These are phyloP conservation scores for Lypha dubia DNA, from an alignment of 2,888 invertebrate species.

Conservation along the genomic window DNA sequence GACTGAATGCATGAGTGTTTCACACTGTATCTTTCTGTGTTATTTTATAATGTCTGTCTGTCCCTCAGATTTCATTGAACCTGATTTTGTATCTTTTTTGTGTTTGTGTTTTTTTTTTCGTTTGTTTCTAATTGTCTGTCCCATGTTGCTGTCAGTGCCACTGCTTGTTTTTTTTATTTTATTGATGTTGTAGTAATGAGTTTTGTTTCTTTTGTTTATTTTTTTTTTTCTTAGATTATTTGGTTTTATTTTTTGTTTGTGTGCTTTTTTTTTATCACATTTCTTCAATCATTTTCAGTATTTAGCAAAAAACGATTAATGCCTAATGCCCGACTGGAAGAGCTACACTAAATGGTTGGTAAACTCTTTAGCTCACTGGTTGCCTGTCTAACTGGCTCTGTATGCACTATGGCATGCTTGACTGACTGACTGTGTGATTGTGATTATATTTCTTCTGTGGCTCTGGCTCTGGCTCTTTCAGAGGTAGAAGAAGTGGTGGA, in stretches of 20 bases:
- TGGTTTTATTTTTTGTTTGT: constrained; percentile 36
- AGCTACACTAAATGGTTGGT: constrained; percentile 33
- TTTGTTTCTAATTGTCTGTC: constrained; percentile 18
- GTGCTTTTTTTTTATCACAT: constrained; percentile 50
- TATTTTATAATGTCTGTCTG: constrained; percentile 35
- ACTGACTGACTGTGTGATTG: constrained; percentile 28
- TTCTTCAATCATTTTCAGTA: constrained; percentile 68
- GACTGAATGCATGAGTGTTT: not conserved
- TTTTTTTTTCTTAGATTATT: constrained; percentile 60
- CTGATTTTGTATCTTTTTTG: constrained; percentile 62
- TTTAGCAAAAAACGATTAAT: constrained; percentile 70
- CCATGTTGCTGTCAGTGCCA: constrained; percentile 19
- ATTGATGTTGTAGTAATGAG: constrained; percentile 43
- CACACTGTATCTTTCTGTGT: not conserved
- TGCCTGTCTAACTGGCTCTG: constrained; percentile 8
- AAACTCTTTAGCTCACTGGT: constrained; percentile 3
- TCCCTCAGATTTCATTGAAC: constrained; percentile 68
- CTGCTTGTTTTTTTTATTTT: constrained; percentile 1
- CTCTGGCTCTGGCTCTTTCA: constrained; percentile 15
- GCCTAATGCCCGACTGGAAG: constrained; percentile 64
- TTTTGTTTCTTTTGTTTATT: constrained; percentile 56
- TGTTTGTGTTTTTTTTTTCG: constrained; percentile 9
- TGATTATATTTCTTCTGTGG: constrained; percentile 21
- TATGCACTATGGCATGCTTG: not conserved
- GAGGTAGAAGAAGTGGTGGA: constrained; percentile 17